A percentile compares a stretch with the other conserved stretches of the same genome.
phyloP scores from a whole-genome alignment of 53 echinoderm and acorn worm species.

The Paelopatides confundens region DNA sequence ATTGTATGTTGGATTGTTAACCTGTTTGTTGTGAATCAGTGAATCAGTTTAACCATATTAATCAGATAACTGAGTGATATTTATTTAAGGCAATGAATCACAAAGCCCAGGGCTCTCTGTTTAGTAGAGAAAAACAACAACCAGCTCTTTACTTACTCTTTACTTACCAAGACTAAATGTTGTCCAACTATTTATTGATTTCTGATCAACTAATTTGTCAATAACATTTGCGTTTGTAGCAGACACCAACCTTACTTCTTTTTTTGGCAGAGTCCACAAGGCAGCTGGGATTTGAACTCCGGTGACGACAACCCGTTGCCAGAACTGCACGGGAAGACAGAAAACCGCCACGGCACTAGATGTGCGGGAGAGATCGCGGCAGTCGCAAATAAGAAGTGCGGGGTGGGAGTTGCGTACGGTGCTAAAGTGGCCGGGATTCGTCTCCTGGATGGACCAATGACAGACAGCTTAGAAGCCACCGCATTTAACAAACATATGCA shows the following conservation, averaged over 20 bases:
- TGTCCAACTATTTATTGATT: too few relatives aligned
- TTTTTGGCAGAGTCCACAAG: conserved; percentile 88
- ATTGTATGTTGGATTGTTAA: too few relatives aligned
- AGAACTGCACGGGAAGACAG: conserved; percentile 78
- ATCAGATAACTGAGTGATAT: too few relatives aligned
- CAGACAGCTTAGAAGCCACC: conserved; percentile 96
- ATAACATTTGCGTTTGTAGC: too few relatives aligned
- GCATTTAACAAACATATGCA: conserved; percentile 98
- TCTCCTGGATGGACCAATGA: conserved; percentile 96
- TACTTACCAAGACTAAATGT: too few relatives aligned
- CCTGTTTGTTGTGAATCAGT: too few relatives aligned
- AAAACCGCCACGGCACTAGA: conserved; percentile 92
- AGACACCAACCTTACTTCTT: background rate
- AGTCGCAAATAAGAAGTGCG: conserved; percentile 82
- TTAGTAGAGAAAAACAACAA: too few relatives aligned
- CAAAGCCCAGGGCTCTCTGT: too few relatives aligned
- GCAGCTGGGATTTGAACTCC: conserved; percentile 94
- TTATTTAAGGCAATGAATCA: too few relatives aligned
- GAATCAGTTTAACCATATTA: too few relatives aligned
- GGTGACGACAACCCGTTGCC: conserved; percentile 90
- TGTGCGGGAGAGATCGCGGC: conserved; percentile 97
- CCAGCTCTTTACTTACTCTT: too few relatives aligned
- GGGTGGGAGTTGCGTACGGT: conserved; percentile 83
- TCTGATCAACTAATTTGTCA: too few relatives aligned
- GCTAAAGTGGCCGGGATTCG: conserved; percentile 91